Evolutionary conservation across 2,888 invertebrate species (phyloP), one percentile per base, ranked within the genome.

Genomic region (Sphinx pinastri): DNA sequence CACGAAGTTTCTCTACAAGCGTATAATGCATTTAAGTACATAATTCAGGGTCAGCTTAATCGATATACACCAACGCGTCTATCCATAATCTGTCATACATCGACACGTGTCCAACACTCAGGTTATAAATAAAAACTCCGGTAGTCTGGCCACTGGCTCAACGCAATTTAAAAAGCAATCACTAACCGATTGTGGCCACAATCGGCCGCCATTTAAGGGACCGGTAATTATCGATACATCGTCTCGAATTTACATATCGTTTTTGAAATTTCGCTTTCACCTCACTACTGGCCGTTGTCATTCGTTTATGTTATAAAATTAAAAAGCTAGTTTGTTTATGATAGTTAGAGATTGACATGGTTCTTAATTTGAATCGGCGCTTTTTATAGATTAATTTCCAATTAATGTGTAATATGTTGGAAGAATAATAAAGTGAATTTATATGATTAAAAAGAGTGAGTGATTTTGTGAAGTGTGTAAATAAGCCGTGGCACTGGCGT

Each of bases 401-500:
- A 38, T 52, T 38, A 60, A n/a, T 55, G 51, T 69, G 16, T 58
- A 59, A 51, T 6, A 60, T 68, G 45, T n/a, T 13, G 47, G 47
- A 14, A 14, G 11, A 68, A 58, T 52, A 57, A 11, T 12, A 55
- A 55, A 16, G 25, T 60, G 60, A 45, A 16, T 51, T 49, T 60
- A 12, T 31, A 16, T 52, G 2, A 25, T n/a, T 58, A n/a, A 49
- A 25, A n/a, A 58, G 45, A 68, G 52, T 54, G 8, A 71, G 67
- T 72, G 63, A 67, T 54, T 70, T 69, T 72, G 67, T 55, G 5
- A 68, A 73, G 51, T 67, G 85, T 88, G 89, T 19, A 81, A 73
- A 75, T 83, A 94, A 94, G 94, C 91, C 87, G 93, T 95, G 95
- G 96, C 96, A 91, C 95, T 96, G 94, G 96, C 96, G 84, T 96